A percentile compares a stretch with the other conserved stretches of the same genome.
Evolutionary conservation across 53 echinoderm and acorn worm species (phyloP).

Genomic region (Patiria pectinifera): DNA sequence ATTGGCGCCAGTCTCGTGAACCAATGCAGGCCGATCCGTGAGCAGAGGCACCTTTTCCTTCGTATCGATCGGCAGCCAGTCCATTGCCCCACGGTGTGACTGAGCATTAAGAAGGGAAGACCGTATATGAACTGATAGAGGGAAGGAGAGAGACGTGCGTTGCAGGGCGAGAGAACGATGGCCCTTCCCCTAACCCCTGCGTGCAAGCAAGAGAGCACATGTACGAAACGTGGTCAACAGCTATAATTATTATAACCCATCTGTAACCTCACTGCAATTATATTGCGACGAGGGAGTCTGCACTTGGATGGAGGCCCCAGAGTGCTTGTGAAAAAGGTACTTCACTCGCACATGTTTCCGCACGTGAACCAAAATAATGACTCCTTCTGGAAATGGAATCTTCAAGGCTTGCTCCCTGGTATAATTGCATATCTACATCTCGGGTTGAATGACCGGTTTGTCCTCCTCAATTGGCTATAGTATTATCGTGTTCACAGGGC

Average conservation of each 20-base stretch:
- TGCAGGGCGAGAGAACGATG: neutral
- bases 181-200: too few relatives aligned
- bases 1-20: constrained; percentile 30
- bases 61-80: constrained; percentile 16
- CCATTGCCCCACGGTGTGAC: constrained; percentile 27
- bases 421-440: neutral
- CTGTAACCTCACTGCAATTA: neutral
- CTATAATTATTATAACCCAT: neutral
- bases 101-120: neutral
- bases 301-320: neutral
- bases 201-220: too few relatives aligned
- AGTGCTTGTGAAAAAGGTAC: neutral
- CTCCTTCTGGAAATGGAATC: neutral
- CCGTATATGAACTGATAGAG: neutral
- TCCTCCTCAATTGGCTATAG: neutral
- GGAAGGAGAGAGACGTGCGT: neutral
- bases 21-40: constrained; percentile 14
- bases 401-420: neutral
- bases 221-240: too few relatives aligned
- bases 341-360: neutral
- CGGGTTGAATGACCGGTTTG: neutral
- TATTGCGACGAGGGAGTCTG: neutral
- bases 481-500: neutral
- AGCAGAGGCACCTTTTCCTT: constrained; percentile 22
- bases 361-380: neutral